These are phyloP conservation scores for Eupristina koningsbergeri DNA, from an alignment of 1,140 invertebrate genomes.

Conservation along the genomic window DNA sequence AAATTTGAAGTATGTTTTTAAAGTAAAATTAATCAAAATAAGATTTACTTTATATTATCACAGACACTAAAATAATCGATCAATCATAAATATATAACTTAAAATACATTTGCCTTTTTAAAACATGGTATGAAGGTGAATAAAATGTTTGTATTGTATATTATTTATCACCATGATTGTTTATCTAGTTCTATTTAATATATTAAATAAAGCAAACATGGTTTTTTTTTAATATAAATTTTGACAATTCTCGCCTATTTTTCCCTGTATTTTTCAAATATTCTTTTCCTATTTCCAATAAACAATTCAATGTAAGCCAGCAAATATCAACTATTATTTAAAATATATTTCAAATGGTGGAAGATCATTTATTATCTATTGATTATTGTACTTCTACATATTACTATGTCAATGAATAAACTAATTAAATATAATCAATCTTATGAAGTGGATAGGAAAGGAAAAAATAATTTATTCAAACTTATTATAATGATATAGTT, in stretches of 20 bases:
- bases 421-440: slow-evolving; percentile 28
- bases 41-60: slow-evolving; percentile 37
- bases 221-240: slow-evolving; percentile 23
- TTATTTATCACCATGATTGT: slow-evolving; percentile 17
- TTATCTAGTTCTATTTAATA: slow-evolving; percentile 32
- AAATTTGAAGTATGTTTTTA: too few relatives aligned
- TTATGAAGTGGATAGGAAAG: not conserved
- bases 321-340: slow-evolving; percentile 14
- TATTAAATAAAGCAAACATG: slow-evolving; percentile 19
- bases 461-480: slow-evolving; percentile 51
- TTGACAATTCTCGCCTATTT: slow-evolving; percentile 8
- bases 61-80: slow-evolving; percentile 41
- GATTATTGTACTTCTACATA: not conserved
- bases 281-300: not conserved
- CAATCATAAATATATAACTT: slow-evolving; percentile 10
- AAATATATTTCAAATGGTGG: slow-evolving; percentile 24
- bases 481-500: slow-evolving; percentile 54
- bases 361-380: slow-evolving; percentile 30
- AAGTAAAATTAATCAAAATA: slow-evolving; percentile 28
- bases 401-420: not conserved
- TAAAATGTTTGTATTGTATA: slow-evolving; percentile 22
- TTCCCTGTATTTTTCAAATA: not conserved
- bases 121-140: slow-evolving; percentile 6
- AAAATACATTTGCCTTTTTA: slow-evolving; percentile 31
- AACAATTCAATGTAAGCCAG: not conserved